phyloP scores from a whole-genome alignment of 2,797 vertebrate genomes.

The Spinibarbus caldwelli region DNA sequence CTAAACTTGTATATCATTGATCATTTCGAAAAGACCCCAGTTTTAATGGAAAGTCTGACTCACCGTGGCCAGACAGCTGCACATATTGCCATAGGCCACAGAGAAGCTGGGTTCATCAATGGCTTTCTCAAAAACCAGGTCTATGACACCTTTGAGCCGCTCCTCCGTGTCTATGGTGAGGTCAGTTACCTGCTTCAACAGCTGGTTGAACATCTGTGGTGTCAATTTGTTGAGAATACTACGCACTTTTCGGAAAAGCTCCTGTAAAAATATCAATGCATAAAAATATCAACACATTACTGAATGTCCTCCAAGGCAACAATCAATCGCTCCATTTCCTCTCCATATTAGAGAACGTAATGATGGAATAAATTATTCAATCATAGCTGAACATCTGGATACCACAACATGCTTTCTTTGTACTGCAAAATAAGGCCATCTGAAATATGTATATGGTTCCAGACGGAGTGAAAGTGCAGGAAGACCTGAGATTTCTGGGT shows the following conservation, averaged over 20 bases:
- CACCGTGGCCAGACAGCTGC: constrained; percentile 87
- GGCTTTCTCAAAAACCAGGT: constrained; percentile 90
- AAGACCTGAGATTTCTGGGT: constrained; percentile 81
- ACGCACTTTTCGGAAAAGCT: constrained; percentile 88
- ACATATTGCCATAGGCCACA: constrained; percentile 90
- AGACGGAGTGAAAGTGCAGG: neutral
- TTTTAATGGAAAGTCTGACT: constrained; percentile 55
- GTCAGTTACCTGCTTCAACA: constrained; percentile 89
- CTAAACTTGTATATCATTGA: neutral
- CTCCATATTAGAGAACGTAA: neutral
- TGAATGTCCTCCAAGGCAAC: neutral
- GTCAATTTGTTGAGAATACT: constrained; percentile 91
- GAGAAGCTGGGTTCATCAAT: constrained; percentile 89
- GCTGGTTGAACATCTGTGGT: constrained; percentile 88
- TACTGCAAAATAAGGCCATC: neutral
- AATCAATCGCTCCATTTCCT: neutral
- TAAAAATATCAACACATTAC: constrained; percentile 6
- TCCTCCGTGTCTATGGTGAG: constrained; percentile 89
- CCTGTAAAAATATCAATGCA: constrained; percentile 68
- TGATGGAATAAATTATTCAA: constrained; percentile 1
- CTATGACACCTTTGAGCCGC: constrained; percentile 88
- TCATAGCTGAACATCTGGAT: neutral
- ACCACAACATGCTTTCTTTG: neutral
- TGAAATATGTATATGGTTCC: neutral
- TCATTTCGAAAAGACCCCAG: neutral